A percentile compares a stretch with the other conserved stretches of the same genome.
Evolutionary conservation across 2,888 invertebrate genomes (phyloP).

Genomic region (Drosophila eohydei): DNA sequence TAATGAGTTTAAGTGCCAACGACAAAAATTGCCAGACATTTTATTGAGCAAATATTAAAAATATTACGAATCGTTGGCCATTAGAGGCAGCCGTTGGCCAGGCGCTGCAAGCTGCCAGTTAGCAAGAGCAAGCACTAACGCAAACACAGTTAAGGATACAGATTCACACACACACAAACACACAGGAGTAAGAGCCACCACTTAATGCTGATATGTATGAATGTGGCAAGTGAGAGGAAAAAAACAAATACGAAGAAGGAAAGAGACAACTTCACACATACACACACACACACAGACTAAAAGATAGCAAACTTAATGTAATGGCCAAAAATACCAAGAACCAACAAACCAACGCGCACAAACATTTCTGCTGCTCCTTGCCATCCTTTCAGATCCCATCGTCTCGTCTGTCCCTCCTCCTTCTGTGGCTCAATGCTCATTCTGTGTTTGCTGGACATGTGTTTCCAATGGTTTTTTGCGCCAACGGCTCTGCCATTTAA

Average conservation of each 20-base stretch:
- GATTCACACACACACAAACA: constrained; percentile 8
- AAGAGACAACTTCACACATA: background rate
- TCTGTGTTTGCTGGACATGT: constrained; percentile 70
- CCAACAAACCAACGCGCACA: constrained; percentile 50
- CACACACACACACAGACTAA: constrained; percentile 16
- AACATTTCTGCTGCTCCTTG: constrained; percentile 59
- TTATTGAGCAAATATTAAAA: constrained; percentile 81
- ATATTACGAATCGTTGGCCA: constrained; percentile 79
- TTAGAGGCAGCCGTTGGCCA: constrained; percentile 72
- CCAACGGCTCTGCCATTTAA: constrained; percentile 72
- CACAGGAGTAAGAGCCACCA: constrained; percentile 50
- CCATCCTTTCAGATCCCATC: constrained; percentile 9
- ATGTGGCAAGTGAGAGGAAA: constrained; percentile 40
- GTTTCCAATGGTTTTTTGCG: constrained; percentile 78
- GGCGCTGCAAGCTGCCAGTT: constrained; percentile 29
- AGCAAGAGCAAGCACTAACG: constrained; percentile 27
- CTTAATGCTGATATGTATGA: constrained; percentile 71
- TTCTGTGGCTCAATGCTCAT: constrained; percentile 15
- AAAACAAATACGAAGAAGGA: constrained; percentile 8
- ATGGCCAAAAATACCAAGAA: constrained; percentile 68
- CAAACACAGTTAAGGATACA: constrained; percentile 24
- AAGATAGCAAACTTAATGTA: constrained; percentile 72
- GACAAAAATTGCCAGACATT: constrained; percentile 74
- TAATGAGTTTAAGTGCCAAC: constrained; percentile 75
- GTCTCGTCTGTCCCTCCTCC: background rate